phyloP scores from a whole-genome alignment of 2,888 invertebrate genomes.

The Furcula furcula region DNA sequence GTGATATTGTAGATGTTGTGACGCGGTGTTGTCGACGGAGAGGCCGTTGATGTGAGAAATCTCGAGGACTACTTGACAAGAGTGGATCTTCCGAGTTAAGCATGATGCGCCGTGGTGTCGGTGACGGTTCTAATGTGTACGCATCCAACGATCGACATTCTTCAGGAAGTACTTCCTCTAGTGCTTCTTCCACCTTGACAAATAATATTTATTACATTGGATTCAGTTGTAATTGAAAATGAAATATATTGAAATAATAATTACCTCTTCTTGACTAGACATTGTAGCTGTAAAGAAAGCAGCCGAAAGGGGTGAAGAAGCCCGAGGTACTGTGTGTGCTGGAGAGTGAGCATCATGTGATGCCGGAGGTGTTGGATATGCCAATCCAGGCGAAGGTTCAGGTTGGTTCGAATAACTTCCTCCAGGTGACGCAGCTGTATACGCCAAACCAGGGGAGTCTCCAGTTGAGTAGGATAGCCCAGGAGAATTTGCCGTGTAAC shows the following conservation, averaged over 20 bases:
- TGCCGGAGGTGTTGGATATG: conserved; percentile 94
- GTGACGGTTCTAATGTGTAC: conserved; percentile 84
- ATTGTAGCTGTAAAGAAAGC: conserved; percentile 92
- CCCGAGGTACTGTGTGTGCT: conserved; percentile 83
- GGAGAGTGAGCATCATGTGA: conserved; percentile 92
- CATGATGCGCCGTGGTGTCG: conserved; percentile 91
- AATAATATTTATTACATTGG: conserved; percentile 9
- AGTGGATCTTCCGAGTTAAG: conserved; percentile 93
- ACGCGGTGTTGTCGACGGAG: conserved; percentile 57
- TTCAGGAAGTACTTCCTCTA: conserved; percentile 91
- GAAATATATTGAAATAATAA: conserved; percentile 7
- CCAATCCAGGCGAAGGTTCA: conserved; percentile 85
- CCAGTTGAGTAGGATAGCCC: conserved; percentile 90
- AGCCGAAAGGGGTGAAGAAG: conserved; percentile 90
- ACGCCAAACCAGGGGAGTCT: conserved; percentile 68
- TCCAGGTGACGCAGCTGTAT: conserved; percentile 64
- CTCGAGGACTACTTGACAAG: conserved; percentile 91
- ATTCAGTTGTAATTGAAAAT: neutral
- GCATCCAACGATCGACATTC: conserved; percentile 85
- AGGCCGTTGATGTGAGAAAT: conserved; percentile 82
- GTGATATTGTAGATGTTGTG: conserved; percentile 40
- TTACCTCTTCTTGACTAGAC: conserved; percentile 90
- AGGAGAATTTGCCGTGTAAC: conserved; percentile 76
- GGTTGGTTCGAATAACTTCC: conserved; percentile 69
- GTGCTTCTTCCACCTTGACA: conserved; percentile 88